Percentiles rank a stretch among this genome's conserved stretches.
Conservation (phyloP, 2,113 vertebrate species). For the Pterocles burchelli region DNA sequence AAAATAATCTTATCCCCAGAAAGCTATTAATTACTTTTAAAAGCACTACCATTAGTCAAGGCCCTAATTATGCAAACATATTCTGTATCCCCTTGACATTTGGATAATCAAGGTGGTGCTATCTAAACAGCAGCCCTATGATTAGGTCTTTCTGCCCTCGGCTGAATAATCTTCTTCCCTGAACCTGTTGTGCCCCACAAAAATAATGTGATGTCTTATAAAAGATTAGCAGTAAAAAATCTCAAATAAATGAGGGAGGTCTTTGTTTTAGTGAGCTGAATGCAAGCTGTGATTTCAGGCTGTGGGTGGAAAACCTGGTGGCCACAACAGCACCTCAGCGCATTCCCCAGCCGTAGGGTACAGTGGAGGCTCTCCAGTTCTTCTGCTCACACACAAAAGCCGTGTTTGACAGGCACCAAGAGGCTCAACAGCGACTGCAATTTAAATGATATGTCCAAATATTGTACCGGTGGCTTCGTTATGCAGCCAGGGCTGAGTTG, state of each 20-base stretch:
- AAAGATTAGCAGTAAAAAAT: not conserved
- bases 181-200: not conserved
- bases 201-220: not conserved
- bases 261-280: not conserved
- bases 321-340: not conserved
- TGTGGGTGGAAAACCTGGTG: not conserved
- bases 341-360: not conserved
- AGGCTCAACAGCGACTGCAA: not conserved
- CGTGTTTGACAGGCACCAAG: not conserved
- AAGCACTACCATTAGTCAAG: conserved; percentile 22
- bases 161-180: not conserved
- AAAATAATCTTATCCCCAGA: conserved; percentile 13
- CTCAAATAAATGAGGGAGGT: not conserved
- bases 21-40: conserved; percentile 52
- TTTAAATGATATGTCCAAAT: not conserved
- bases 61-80: conserved; percentile 51
- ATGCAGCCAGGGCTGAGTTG: too few relatives aligned
- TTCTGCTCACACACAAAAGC: not conserved
- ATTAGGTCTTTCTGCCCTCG: not conserved
- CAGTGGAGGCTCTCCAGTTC: not conserved
- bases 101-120: conserved; percentile 24
- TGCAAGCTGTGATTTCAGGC: not conserved
- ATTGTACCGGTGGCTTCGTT: not conserved
- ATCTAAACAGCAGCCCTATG: not conserved
- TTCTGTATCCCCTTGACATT: not conserved